phyloP scores from a whole-genome alignment of 2,888 invertebrate genomes.

The Sinohyriopsis cumingii region DNA sequence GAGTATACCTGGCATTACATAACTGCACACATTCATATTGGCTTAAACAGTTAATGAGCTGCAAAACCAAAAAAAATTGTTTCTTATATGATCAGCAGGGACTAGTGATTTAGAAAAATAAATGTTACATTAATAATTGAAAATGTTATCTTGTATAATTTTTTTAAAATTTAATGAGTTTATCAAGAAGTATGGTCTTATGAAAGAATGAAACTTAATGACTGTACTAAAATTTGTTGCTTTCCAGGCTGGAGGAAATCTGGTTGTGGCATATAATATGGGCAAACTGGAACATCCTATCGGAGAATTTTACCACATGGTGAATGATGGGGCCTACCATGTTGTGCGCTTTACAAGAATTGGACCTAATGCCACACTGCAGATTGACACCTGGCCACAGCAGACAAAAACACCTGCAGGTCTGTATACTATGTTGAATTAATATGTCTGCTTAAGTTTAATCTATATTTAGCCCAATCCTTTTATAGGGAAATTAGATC shows the following conservation, averaged over 20 bases:
- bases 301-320: slow-evolving; percentile 87
- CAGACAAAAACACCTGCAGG: slow-evolving; percentile 86
- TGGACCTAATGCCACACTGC: slow-evolving; percentile 91
- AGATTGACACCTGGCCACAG: slow-evolving; percentile 89
- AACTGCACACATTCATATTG: too few relatives aligned
- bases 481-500: neutral
- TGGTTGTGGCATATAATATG: slow-evolving; percentile 95
- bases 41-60: too few relatives aligned
- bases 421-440: slow-evolving; percentile 69
- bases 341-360: slow-evolving; percentile 90
- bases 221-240: neutral
- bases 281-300: slow-evolving; percentile 92
- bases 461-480: neutral
- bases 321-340: slow-evolving; percentile 95
- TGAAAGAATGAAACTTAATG: neutral
- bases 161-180: too few relatives aligned
- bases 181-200: too few relatives aligned
- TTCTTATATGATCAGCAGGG: too few relatives aligned
- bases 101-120: too few relatives aligned
- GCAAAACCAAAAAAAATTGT: too few relatives aligned
- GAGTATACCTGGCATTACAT: too few relatives aligned
- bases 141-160: too few relatives aligned
- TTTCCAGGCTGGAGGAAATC: slow-evolving; percentile 88
- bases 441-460: neutral
- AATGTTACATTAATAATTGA: too few relatives aligned